Evolutionary conservation across 2,113 vertebrate species (phyloP).

Genomic region (Prolemur simus): DNA sequence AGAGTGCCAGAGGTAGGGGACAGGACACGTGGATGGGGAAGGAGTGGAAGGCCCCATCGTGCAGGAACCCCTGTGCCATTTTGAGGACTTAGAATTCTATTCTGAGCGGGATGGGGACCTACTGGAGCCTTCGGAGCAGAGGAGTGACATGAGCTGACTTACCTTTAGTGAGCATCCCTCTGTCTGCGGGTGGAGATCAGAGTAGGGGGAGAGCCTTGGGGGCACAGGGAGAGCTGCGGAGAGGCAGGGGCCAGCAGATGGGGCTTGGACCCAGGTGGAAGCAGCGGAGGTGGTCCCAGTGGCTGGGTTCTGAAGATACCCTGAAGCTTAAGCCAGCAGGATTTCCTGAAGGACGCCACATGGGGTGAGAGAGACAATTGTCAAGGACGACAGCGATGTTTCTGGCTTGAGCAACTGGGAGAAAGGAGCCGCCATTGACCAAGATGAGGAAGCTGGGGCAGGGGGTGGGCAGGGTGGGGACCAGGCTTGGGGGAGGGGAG

Average conservation of each 20-base stretch:
- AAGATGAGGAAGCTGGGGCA: not conserved
- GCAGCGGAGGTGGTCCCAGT: not conserved
- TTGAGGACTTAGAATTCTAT: not conserved
- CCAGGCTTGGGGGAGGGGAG: too few relatives aligned
- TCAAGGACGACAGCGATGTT: not conserved
- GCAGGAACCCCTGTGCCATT: not conserved
- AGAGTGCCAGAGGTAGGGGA: not conserved
- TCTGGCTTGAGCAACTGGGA: not conserved
- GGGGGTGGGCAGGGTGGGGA: accelerated
- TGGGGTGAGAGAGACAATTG: not conserved
- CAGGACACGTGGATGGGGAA: accelerated
- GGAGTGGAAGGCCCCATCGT: too few relatives aligned
- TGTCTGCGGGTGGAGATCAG: not conserved
- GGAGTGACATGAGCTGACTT: not conserved
- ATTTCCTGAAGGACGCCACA: conserved; percentile 27
- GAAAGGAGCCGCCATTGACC: not conserved
- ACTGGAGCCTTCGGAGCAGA: not conserved
- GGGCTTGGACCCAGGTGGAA: not conserved
- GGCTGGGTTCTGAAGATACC: not conserved
- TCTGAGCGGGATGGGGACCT: not conserved
- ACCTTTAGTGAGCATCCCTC: not conserved
- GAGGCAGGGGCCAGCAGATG: not conserved
- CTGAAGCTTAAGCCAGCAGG: not conserved
- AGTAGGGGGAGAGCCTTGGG: not conserved
- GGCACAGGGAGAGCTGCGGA: not conserved